Percentiles rank a stretch among this genome's conserved stretches.
phyloP scores from a whole-genome alignment of 53 echinoderm and acorn worm genomes.

The Crossaster papposus region DNA sequence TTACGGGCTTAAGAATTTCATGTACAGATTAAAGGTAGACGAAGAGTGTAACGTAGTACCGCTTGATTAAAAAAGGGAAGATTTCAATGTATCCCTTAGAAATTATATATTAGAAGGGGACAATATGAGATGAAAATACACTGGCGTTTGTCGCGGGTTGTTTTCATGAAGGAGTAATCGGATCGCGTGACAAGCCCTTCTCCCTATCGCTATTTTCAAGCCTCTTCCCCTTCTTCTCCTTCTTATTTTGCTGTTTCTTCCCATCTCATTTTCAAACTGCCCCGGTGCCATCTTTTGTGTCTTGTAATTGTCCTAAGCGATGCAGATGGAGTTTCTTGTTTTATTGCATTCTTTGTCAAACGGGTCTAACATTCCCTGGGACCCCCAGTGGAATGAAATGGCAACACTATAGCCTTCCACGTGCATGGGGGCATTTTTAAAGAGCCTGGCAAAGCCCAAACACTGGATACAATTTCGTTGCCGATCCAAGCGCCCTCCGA shows the following conservation, averaged over 20 bases:
- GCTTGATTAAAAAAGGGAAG: not conserved
- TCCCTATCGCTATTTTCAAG: slow-evolving; percentile 4
- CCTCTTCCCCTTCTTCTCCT: not conserved
- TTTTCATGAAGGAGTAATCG: slow-evolving; percentile 45
- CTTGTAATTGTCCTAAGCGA: slow-evolving; percentile 18
- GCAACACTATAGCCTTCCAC: slow-evolving; percentile 62
- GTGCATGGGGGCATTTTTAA: slow-evolving; percentile 51
- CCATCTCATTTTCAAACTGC: slow-evolving; percentile 16
- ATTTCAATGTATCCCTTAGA: slow-evolving; percentile 2
- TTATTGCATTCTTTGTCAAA: slow-evolving; percentile 38
- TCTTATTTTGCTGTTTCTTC: not conserved
- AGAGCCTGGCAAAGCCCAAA: slow-evolving; percentile 47
- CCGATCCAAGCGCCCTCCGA: slow-evolving; percentile 38
- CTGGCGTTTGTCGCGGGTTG: not conserved
- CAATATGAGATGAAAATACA: slow-evolving; percentile 7
- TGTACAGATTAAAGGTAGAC: slow-evolving; percentile 35
- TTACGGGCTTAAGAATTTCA: slow-evolving; percentile 24
- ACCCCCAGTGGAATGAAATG: slow-evolving; percentile 17
- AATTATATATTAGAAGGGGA: not conserved
- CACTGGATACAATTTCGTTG: slow-evolving; percentile 63
- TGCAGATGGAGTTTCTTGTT: slow-evolving; percentile 29
- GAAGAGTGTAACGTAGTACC: slow-evolving; percentile 25
- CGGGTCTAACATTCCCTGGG: slow-evolving; percentile 1
- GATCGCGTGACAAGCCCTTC: slow-evolving; percentile 30
- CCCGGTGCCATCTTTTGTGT: slow-evolving; percentile 42